Evolutionary conservation across 1,140 invertebrate genomes (phyloP).

Genomic region (Triops longicaudatus): DNA sequence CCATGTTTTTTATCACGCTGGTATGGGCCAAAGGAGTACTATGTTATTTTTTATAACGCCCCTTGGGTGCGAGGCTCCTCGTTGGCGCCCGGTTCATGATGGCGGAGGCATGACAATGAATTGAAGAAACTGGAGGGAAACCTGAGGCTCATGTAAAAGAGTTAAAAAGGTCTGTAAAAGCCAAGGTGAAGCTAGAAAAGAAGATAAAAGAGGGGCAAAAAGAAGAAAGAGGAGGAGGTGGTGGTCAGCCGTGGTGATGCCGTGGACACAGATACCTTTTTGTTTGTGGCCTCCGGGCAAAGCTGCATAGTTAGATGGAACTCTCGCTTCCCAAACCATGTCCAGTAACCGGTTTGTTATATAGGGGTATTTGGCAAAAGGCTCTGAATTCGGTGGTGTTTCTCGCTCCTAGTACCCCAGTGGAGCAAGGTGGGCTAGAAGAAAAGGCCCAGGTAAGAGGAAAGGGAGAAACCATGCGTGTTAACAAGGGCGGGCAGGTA

Average conservation of each 20-base stretch:
- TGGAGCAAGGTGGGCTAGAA: background rate
- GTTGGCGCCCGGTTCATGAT: constrained; percentile 6
- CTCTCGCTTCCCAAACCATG: background rate
- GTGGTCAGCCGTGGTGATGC: constrained; percentile 1
- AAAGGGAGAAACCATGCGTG: constrained; percentile 11
- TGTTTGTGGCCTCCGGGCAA: background rate
- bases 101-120: constrained; percentile 14
- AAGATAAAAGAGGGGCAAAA: background rate
- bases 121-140: constrained; percentile 7
- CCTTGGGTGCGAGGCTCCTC: constrained; percentile 9
- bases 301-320: background rate
- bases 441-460: background rate
- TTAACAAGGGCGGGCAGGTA: constrained; percentile 14
- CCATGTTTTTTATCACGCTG: constrained; percentile 1
- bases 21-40: background rate
- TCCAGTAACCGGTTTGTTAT: background rate
- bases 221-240: background rate
- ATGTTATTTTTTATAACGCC: constrained; percentile 8
- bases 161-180: constrained; percentile 8
- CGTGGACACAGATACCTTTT: background rate
- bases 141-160: constrained; percentile 11
- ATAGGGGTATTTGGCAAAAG: background rate
- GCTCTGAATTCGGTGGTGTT: background rate
- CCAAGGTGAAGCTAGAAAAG: background rate
- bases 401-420: background rate